Base-by-base conservation (phyloP, 37 sponge, comb jelly and placozoan species). In the Ephydatia muelleri region DNA sequence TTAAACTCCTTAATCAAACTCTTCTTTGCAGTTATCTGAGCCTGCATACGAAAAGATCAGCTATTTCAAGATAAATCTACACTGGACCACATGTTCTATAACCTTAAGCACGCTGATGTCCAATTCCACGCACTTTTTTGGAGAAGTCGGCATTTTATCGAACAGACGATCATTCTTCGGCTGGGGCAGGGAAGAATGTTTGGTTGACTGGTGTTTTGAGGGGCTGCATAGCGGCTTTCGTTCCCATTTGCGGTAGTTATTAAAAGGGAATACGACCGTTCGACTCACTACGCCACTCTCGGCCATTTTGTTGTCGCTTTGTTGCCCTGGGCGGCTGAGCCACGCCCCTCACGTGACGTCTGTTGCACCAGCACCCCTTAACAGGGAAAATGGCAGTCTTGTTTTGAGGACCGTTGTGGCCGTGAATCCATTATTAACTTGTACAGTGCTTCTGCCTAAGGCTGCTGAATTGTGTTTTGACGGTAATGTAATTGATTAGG, bases 21-120 rank as follows among this genome's bases (percentile, higher is more conserved):
- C 47, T 74, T 79, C 47, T 26, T 84, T 14, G 76, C 76, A 23
- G 31, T 69, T 19, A 89, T 27, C 82, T 68, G 75, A 64, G 57
- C 3, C 90, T 88, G 84, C 31, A 76, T 57, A 11, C 0, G 16
- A 39, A 33, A 34, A 12, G 21, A 23, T 16, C 1, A 33, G 21
- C 0, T 14, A 5, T 71, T 71, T 34, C 13, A 6, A 33, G 6
- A 11, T 30, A 28, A 65, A 14, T 33, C 30, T 3, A 31, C 1
- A 71, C 1, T 71, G 1, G 57, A 71, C 14, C 35, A 71, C 30
- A 71, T 21, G 5, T 35, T 12, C 9, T 35, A 13, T 39, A 16
- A 77, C 78, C 78, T 77, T 77, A 49, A 77, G 49, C 14, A 77
- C 16, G 36, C 27, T 2, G 64, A 33, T 11, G 31, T 39, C 40